Conservation (phyloP, 2,888 invertebrate genomes). For the Sipunculus nudus region DNA sequence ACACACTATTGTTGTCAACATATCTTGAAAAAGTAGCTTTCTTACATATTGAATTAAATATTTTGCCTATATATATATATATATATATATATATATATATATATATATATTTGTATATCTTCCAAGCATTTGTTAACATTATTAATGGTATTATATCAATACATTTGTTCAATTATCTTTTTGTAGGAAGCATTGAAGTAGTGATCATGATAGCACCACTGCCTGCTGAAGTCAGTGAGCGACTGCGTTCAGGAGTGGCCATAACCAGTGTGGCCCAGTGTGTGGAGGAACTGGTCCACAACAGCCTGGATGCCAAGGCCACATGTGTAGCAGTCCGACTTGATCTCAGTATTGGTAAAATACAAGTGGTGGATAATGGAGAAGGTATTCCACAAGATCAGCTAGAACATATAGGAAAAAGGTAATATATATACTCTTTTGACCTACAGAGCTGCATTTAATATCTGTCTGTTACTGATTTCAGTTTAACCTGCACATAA, state of each 20-base stretch:
- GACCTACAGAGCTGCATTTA: not conserved
- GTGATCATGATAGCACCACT: conserved; percentile 46
- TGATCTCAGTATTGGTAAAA: conserved; percentile 71
- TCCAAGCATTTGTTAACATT: no score
- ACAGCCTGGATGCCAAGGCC: conserved; percentile 78
- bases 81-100: no score
- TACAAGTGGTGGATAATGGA: conserved; percentile 84
- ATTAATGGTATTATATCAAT: no score
- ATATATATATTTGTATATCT: no score
- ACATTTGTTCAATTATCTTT: no score
- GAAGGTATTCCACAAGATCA: conserved; percentile 73
- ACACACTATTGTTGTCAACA: no score
- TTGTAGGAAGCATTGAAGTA: no score
- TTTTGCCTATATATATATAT: no score
- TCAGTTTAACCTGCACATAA: no score
- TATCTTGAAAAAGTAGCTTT: no score
- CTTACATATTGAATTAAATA: no score
- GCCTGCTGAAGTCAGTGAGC: conserved; percentile 68
- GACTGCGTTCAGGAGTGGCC: conserved; percentile 71
- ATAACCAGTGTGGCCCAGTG: conserved; percentile 72
- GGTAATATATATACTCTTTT: conserved; percentile 55
- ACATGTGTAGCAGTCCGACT: conserved; percentile 77
- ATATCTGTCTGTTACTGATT: not conserved
- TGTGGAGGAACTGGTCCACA: conserved; percentile 75
- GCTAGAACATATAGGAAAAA: conserved; percentile 72